Evolutionary conservation across 2,888 invertebrate species (phyloP), one percentile per base, ranked within the genome.

Genomic region (Drosophila atripex): DNA sequence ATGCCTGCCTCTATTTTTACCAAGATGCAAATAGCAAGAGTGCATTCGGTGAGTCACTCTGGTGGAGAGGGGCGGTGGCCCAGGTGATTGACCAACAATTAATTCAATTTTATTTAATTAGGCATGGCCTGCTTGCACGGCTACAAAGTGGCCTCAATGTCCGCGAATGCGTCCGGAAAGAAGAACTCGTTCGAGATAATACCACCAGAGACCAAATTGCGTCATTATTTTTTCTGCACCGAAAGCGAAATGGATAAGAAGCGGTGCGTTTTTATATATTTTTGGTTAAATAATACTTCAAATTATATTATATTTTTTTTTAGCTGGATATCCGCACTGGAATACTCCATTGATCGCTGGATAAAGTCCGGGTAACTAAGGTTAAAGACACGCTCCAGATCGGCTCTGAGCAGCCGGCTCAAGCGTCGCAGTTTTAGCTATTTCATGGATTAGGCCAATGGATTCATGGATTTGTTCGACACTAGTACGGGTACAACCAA

Each of bases 241-340:
- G 98, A 98, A 89, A 96, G 97, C 11, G 98, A 98, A 92, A 96
- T 97, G 93, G 98, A 98, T 89, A 96, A 96, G 90, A 97, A 97
- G 93, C 95, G 98, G 98, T 98, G 89, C 66, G 38, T 69, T 18
- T 14, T 0, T 16, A 14, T 41, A 41, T 18, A 12, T 1, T 9
- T 11, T 23, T 23, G 0, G 21, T 3, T 23, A 23, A 23, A 23
- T 23, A 23, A 23, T 23, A 23, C 4, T 23, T 4, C 3, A 23
- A 23, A 0, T 23, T 23, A 4, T 23, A 23, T 23, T n/a, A n/a
- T n/a, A n/a, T 0, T 23, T 4, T 23, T 14, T 45, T 8, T 0
- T 50, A 98, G 98, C 87, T 98, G 98, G 98, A 94, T 98, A 91
- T 97, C 97, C 72, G 97, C 97, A 69, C 92, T 98, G 89, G 98